Evolutionary conservation across 2,113 vertebrate species (phyloP).

Genomic region (Sigmodon hispidus): DNA sequence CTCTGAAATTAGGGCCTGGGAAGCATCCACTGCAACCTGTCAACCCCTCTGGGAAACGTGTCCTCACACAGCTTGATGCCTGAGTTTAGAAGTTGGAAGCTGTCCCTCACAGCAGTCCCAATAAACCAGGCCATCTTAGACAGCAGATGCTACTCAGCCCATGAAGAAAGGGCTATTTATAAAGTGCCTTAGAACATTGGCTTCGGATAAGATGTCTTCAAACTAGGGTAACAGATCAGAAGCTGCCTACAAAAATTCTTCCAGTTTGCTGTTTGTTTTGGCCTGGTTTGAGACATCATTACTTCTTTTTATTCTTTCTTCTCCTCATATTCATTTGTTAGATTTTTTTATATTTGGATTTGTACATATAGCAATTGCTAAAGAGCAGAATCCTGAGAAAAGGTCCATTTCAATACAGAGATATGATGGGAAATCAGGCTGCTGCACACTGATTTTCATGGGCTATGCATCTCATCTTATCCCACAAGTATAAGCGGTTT

Average conservation of each 20-base stretch:
- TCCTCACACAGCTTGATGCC: not conserved
- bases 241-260: not conserved
- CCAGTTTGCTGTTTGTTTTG: not conserved
- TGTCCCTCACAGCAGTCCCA: not conserved
- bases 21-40: not conserved
- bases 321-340: not conserved
- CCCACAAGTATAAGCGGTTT: not conserved
- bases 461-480: not conserved
- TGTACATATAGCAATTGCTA: not conserved
- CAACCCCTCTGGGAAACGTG: not conserved
- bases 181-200: not conserved
- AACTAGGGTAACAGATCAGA: not conserved
- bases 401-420: not conserved
- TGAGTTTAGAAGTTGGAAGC: not conserved
- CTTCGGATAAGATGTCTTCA: not conserved
- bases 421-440: not conserved
- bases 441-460: not conserved
- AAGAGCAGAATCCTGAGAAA: slow-evolving; percentile 1
- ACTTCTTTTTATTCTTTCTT: not conserved
- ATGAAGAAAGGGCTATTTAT: not conserved
- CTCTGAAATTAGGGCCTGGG: not conserved
- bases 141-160: not conserved
- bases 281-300: not conserved
- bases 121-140: not conserved
- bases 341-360: not conserved